phyloP scores from a whole-genome alignment of 2,888 invertebrate species.

The Hoplodrina ambigua region DNA sequence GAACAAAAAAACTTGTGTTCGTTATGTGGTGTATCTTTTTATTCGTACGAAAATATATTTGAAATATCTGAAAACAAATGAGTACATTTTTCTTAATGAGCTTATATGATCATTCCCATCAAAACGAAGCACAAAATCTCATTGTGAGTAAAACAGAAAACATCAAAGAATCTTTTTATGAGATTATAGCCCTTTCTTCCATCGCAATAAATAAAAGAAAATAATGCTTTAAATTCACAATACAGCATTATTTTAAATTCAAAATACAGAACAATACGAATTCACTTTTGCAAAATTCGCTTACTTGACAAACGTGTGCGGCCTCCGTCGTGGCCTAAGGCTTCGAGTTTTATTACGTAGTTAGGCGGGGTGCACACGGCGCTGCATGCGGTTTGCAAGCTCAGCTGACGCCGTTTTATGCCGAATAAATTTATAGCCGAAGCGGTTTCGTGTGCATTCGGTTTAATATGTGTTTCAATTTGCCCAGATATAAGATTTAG shows the following conservation, averaged over 20 bases:
- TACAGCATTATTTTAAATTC: conserved; percentile 35
- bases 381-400: conserved; percentile 66
- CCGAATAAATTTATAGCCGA: conserved; percentile 60
- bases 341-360: conserved; percentile 64
- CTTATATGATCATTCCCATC: not conserved
- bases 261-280: conserved; percentile 55
- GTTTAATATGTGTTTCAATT: conserved; percentile 59
- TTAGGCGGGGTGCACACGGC: conserved; percentile 63
- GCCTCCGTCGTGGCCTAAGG: conserved; percentile 48
- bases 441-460: conserved; percentile 53
- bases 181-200: not conserved
- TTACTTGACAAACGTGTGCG: conserved; percentile 61
- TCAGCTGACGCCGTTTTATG: conserved; percentile 64
- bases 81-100: too few relatives aligned
- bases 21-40: too few relatives aligned
- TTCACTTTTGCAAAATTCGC: conserved; percentile 56
- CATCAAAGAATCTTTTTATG: conserved; percentile 6
- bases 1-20: too few relatives aligned
- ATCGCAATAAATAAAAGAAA: conserved; percentile 21
- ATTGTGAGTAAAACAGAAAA: not conserved
- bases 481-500: conserved; percentile 44
- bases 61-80: too few relatives aligned
- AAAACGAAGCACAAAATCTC: not conserved
- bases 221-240: conserved; percentile 20
- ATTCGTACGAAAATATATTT: too few relatives aligned